These are phyloP conservation scores for Scaptomyza caliginosa DNA, from an alignment of 2,888 invertebrate genomes.

Conservation along the genomic window DNA sequence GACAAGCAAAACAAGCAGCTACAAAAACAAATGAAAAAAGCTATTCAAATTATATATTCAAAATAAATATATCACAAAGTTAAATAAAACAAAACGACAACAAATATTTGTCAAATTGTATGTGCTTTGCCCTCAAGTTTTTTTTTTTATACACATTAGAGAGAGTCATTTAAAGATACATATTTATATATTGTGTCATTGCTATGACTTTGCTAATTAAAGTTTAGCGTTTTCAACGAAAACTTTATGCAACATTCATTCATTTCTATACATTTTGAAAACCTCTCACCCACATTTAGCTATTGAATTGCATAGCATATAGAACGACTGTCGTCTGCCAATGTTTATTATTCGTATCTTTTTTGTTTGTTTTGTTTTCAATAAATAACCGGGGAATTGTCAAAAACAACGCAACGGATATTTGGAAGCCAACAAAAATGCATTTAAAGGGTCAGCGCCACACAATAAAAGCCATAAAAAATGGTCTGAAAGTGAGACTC, in stretches of 20 bases:
- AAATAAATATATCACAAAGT: constrained; percentile 32
- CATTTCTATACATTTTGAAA: not conserved
- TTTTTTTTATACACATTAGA: not conserved
- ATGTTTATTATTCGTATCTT: constrained; percentile 22
- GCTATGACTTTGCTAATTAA: constrained; percentile 6
- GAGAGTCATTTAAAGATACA: not conserved
- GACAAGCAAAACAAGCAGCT: constrained; percentile 54
- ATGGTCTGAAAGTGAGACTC: constrained; percentile 9
- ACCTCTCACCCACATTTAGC: constrained; percentile 20
- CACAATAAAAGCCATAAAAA: constrained; percentile 29
- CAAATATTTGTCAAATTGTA: not conserved
- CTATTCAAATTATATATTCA: constrained; percentile 37
- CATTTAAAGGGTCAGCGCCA: constrained; percentile 55
- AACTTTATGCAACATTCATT: constrained; percentile 18
- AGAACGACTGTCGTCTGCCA: constrained; percentile 27
- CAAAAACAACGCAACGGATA: constrained; percentile 62
- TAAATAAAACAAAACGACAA: constrained; percentile 23
- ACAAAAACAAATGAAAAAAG: constrained; percentile 21
- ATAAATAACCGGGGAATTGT: constrained; percentile 59
- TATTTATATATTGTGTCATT: not conserved
- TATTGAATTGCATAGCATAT: constrained; percentile 37
- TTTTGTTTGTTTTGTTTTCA: constrained; percentile 44
- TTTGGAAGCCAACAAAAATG: constrained; percentile 64
- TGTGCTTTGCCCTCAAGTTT: not conserved
- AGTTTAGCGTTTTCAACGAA: not conserved